These are phyloP conservation scores for Muntiacus muntjak DNA, from an alignment of 2,113 vertebrate genomes.

Conservation along the genomic window DNA sequence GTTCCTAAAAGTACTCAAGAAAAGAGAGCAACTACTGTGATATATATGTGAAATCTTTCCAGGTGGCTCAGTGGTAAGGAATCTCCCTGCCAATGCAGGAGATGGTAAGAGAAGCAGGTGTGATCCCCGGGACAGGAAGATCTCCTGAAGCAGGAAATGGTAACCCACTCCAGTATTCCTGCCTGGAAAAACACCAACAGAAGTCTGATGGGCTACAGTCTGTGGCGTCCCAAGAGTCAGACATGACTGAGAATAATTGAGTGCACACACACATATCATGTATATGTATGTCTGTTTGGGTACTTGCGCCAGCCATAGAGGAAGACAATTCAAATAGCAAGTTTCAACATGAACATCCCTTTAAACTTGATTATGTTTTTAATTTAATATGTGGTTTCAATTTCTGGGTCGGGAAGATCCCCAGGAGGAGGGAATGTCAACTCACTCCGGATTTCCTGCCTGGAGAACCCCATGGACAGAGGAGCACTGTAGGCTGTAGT, in stretches of 20 bases:
- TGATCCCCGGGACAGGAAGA: background rate
- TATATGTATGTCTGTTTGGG: background rate
- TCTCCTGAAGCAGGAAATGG: background rate
- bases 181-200: background rate
- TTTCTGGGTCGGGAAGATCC: background rate
- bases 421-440: background rate
- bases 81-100: background rate
- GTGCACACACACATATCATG: fast-evolving
- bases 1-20: background rate
- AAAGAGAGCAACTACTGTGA: background rate
- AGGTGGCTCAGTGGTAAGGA: background rate
- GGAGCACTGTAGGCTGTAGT: background rate
- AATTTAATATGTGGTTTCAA: background rate
- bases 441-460: background rate
- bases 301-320: background rate
- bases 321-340: background rate
- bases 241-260: background rate
- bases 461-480: background rate
- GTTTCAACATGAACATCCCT: background rate
- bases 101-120: background rate
- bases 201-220: background rate
- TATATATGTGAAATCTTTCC: background rate
- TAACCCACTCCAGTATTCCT: background rate
- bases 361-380: background rate
- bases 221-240: background rate